These are phyloP conservation scores for Ivindomyrus marchei DNA, from an alignment of 2,113 vertebrate species.

Conservation along the genomic window DNA sequence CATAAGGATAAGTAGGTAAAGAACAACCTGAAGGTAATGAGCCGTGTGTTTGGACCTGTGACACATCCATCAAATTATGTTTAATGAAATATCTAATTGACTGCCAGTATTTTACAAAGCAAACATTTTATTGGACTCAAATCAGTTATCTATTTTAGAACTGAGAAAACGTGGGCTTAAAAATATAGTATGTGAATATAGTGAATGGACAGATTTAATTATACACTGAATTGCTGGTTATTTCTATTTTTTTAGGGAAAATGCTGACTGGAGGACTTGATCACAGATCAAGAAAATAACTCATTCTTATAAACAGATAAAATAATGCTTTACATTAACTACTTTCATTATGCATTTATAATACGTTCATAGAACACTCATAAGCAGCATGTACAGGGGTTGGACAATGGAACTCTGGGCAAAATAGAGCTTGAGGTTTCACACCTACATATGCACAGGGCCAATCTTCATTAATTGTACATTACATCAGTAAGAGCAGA, in stretches of 20 bases:
- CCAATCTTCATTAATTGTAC: background rate
- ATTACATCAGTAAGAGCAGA: background rate
- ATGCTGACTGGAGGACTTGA: background rate
- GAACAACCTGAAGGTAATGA: background rate
- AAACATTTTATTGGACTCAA: background rate
- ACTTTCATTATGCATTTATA: background rate
- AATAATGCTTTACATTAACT: background rate
- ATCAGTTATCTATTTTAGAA: background rate
- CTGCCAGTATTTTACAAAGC: background rate
- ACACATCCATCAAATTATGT: slow-evolving; percentile 2
- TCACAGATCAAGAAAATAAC: background rate
- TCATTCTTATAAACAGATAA: background rate
- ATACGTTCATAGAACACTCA: background rate
- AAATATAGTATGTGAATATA: background rate
- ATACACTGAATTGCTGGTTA: background rate
- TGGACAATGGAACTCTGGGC: background rate
- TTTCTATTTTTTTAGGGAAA: background rate
- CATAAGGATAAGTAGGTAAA: background rate
- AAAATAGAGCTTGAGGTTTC: background rate
- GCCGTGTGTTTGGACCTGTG: background rate
- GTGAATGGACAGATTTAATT: background rate
- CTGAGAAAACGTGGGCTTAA: background rate
- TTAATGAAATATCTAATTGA: background rate
- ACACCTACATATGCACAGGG: background rate
- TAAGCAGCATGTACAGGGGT: background rate